These are phyloP conservation scores for Oreochromis spilurus DNA, from an alignment of 2,113 vertebrate genomes.

Conservation along the genomic window DNA sequence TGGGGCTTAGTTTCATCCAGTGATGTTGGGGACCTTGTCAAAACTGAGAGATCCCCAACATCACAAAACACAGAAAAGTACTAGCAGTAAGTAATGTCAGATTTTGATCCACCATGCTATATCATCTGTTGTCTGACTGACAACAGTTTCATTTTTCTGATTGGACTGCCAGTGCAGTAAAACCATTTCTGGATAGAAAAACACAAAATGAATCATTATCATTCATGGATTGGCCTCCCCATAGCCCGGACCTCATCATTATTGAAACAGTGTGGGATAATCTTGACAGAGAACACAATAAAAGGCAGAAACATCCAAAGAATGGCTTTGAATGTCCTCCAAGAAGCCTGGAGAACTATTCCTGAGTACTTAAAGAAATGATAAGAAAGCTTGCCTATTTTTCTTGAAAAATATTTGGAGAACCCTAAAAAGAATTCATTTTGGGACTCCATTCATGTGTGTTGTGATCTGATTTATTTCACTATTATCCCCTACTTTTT, in stretches of 20 bases:
- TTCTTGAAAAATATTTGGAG: background rate
- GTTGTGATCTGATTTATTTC: accelerated
- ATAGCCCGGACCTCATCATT: background rate
- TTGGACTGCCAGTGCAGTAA: background rate
- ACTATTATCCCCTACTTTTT: background rate
- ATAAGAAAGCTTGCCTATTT: background rate
- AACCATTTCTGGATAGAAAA: background rate
- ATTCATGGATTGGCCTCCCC: background rate
- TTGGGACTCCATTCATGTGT: background rate
- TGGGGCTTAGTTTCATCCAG: background rate
- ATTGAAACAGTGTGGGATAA: background rate
- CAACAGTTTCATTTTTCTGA: background rate
- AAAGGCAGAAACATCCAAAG: background rate
- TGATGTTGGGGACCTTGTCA: background rate
- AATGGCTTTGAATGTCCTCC: background rate
- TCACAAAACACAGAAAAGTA: background rate
- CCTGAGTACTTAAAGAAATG: background rate
- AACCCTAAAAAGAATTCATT: background rate
- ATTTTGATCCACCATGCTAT: background rate
- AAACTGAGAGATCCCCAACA: background rate
- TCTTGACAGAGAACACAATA: background rate
- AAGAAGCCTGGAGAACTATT: accelerated
- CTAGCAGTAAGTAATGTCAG: background rate
- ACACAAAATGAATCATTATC: background rate
- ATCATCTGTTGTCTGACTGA: background rate